Base-by-base conservation (phyloP, 2,113 vertebrate genomes). In the Nyctibius bracteatus region DNA sequence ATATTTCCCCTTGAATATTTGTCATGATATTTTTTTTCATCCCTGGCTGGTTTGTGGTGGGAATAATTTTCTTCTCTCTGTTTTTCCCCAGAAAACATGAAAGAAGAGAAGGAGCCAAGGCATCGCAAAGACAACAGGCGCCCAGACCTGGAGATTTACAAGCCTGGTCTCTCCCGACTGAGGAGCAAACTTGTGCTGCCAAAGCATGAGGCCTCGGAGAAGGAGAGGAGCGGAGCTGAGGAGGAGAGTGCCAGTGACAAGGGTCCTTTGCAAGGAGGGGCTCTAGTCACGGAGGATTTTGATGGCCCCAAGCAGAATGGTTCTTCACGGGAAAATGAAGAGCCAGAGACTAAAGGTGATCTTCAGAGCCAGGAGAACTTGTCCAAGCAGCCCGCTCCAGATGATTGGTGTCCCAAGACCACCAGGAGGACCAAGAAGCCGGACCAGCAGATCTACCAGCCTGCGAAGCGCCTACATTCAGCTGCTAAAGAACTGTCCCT, bases 401-500 rank as follows among this genome's bases (percentile, higher is more conserved):
- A 97, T 73, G 97, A 98, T 21, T 92, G 77, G 85, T 97, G 97
- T 88, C 88, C 98, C 31, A 99, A 98, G 81, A 97, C 96, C 18
- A 91, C 97, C 54, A 98, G 97, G 88, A 99, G 98, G 97, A 92
- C 96, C 39, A 99, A 98, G 78, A 99, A 99, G 94, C 99, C 99
- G 1, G 99, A 99, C 96, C 97, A 98, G 83, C 98, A 98, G 97
- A 99, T 99, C 92, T 99, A 99, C 97, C 99, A 99, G 94, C 99
- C 99, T 22, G 99, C 99, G 41, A 98, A 98, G 18, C 98, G 99
- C 55, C 81, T 98, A 65, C 98, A 98, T 54, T 92, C 86, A 1
- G 33, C 94, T 92, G 86, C 49, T 86, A 98, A 98, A 81, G 98
- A 98, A 0, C 49, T 78, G 1, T 17, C 94, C 21, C 91, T 86